These are phyloP conservation scores for Strix occidentalis DNA, from an alignment of 2,797 vertebrate species.

Conservation along the genomic window DNA sequence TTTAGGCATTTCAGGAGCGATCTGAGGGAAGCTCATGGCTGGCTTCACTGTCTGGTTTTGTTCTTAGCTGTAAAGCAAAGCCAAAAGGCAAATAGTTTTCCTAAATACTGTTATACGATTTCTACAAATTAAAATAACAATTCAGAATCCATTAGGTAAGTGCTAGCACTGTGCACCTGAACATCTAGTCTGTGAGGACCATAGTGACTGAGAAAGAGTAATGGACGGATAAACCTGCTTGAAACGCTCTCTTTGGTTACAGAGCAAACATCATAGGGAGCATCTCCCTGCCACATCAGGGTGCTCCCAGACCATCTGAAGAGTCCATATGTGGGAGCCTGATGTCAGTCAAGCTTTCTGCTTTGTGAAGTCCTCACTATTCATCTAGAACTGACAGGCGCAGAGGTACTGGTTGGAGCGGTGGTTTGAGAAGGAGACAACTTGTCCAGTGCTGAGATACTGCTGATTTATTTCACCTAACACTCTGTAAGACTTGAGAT, in stretches of 20 bases:
- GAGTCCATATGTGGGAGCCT: not conserved
- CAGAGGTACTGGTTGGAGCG: not conserved
- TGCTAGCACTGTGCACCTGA: not conserved
- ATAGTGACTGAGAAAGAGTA: not conserved
- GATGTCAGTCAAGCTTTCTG: not conserved
- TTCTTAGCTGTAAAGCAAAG: not conserved
- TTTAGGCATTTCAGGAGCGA: not conserved
- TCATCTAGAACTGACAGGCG: not conserved
- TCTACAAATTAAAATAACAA: not conserved
- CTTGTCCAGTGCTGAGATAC: not conserved
- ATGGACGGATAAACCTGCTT: not conserved
- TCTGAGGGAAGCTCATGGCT: not conserved
- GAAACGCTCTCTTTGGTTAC: not conserved
- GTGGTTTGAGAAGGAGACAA: not conserved
- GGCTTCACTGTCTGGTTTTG: constrained; percentile 3
- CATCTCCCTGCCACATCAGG: not conserved
- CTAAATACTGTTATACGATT: not conserved
- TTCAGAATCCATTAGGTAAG: not conserved
- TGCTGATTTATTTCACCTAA: not conserved
- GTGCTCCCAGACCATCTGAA: not conserved
- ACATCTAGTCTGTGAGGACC: not conserved
- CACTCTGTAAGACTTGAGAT: not conserved
- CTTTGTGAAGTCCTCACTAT: not conserved
- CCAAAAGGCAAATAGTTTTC: not conserved
- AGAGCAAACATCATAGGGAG: not conserved